phyloP scores from a whole-genome alignment of 1,140 invertebrate genomes.

The Diprion similis region DNA sequence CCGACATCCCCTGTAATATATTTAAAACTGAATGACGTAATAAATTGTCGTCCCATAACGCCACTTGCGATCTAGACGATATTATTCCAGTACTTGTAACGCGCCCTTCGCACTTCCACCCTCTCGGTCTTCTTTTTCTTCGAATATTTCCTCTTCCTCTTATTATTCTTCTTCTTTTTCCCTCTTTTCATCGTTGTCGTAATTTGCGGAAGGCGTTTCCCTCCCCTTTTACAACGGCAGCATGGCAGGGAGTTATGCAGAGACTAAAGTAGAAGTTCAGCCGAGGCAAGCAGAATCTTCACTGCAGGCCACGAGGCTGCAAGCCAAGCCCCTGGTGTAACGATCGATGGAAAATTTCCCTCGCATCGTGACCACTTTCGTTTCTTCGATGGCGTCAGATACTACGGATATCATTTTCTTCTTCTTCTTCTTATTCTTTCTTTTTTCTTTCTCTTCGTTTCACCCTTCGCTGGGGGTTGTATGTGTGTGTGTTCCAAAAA shows the following conservation, averaged over 20 bases:
- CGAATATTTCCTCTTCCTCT: not conserved
- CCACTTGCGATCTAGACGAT: constrained; percentile 36
- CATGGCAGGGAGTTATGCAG: constrained; percentile 9
- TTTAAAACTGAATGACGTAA: constrained; percentile 21
- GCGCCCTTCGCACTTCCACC: constrained; percentile 10
- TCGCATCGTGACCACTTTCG: not conserved
- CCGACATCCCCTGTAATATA: too few species aligned
- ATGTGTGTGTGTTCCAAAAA: not conserved
- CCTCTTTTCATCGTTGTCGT: not conserved
- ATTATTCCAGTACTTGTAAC: constrained; percentile 44
- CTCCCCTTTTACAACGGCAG: constrained; percentile 4
- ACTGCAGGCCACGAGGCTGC: not conserved
- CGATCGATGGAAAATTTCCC: not conserved
- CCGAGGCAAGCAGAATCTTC: not conserved
- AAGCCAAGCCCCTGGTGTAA: not conserved
- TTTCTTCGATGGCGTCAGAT: too few species aligned
- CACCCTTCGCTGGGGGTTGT: not conserved
- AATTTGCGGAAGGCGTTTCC: too few species aligned
- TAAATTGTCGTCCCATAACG: constrained; percentile 46
- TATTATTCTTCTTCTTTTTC: not conserved
- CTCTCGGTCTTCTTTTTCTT: not conserved
- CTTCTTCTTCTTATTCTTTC: too few species aligned
- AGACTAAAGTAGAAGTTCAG: constrained; percentile 9
- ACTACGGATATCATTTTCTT: too few species aligned
- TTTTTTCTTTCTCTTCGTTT: too few species aligned